Conservation (phyloP, 2,888 invertebrate genomes). For the Harmothoe impar region DNA sequence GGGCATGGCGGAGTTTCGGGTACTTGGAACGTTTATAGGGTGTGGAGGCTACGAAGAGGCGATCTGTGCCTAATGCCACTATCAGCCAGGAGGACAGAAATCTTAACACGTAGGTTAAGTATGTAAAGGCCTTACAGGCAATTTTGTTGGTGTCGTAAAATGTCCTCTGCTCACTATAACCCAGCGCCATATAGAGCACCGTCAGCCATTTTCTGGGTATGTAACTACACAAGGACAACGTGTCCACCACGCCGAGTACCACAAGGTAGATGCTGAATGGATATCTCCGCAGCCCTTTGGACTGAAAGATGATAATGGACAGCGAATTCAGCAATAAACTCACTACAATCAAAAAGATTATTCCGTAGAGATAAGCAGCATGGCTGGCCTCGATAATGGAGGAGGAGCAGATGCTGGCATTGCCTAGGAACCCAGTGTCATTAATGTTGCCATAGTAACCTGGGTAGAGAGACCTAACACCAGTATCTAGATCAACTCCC, state of each 20-base stretch:
- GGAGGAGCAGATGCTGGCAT: slow-evolving; percentile 34
- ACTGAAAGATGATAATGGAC: slow-evolving; percentile 29
- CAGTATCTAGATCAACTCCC: not conserved
- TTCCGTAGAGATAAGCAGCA: slow-evolving; percentile 55
- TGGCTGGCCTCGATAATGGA: slow-evolving; percentile 23
- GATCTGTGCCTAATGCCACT: slow-evolving; percentile 47
- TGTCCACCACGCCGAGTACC: slow-evolving; percentile 42
- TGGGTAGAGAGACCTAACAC: not conserved
- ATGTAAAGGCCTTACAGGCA: slow-evolving; percentile 59
- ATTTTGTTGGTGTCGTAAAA: slow-evolving; percentile 63
- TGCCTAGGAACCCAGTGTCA: not conserved
- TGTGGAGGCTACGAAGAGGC: slow-evolving; percentile 45
- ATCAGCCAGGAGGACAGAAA: slow-evolving; percentile 62
- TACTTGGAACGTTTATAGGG: slow-evolving; percentile 57
- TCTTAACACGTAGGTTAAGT: slow-evolving; percentile 60
- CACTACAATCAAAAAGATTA: slow-evolving; percentile 42
- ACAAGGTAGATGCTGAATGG: slow-evolving; percentile 30
- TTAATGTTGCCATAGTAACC: not conserved
- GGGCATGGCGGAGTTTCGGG: not conserved
- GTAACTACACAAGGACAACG: slow-evolving; percentile 30
- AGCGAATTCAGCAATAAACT: slow-evolving; percentile 51
- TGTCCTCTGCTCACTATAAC: slow-evolving; percentile 21
- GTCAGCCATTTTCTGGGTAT: slow-evolving; percentile 59
- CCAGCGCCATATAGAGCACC: slow-evolving; percentile 35
- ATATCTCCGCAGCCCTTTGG: slow-evolving; percentile 41